These are phyloP conservation scores for Protaetia brevitarsis DNA, from an alignment of 1,140 invertebrate species.

Conservation along the genomic window DNA sequence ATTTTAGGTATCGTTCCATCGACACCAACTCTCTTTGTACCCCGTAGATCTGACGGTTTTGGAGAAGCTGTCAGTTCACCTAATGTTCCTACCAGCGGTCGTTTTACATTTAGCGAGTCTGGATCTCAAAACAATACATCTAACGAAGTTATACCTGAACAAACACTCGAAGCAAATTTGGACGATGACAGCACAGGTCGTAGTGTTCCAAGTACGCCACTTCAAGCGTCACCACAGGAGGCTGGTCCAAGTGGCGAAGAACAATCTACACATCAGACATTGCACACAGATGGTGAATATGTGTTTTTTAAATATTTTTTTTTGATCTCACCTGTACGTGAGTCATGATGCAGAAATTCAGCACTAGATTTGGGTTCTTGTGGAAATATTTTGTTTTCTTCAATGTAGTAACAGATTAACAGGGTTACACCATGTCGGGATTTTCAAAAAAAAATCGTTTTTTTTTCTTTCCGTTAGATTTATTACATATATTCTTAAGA, in stretches of 20 bases:
- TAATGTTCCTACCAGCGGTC: slow-evolving; percentile 61
- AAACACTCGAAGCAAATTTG: slow-evolving; percentile 41
- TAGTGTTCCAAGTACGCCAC: slow-evolving; percentile 69
- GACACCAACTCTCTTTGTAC: slow-evolving; percentile 82
- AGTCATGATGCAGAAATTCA: too few relatives aligned
- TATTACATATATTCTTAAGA: too few relatives aligned
- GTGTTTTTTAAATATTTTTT: slow-evolving; percentile 1
- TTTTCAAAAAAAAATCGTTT: too few relatives aligned
- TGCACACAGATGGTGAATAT: slow-evolving; percentile 47
- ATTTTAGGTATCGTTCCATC: slow-evolving; percentile 74
- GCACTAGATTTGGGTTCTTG: too few relatives aligned
- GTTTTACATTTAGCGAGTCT: slow-evolving; percentile 72
- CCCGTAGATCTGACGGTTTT: slow-evolving; percentile 81
- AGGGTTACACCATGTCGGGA: too few relatives aligned
- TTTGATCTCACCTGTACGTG: not conserved
- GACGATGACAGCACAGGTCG: slow-evolving; percentile 54
- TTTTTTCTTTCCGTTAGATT: too few relatives aligned
- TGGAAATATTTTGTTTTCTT: too few relatives aligned
- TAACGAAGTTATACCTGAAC: slow-evolving; percentile 42
- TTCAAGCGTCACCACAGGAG: slow-evolving; percentile 66
- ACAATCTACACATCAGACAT: slow-evolving; percentile 34
- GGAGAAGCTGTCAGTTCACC: slow-evolving; percentile 91
- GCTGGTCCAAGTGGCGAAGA: slow-evolving; percentile 40
- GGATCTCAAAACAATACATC: slow-evolving; percentile 29
- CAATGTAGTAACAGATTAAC: too few relatives aligned